phyloP scores from a whole-genome alignment of 1,140 invertebrate species.

The Drosophila insularis region DNA sequence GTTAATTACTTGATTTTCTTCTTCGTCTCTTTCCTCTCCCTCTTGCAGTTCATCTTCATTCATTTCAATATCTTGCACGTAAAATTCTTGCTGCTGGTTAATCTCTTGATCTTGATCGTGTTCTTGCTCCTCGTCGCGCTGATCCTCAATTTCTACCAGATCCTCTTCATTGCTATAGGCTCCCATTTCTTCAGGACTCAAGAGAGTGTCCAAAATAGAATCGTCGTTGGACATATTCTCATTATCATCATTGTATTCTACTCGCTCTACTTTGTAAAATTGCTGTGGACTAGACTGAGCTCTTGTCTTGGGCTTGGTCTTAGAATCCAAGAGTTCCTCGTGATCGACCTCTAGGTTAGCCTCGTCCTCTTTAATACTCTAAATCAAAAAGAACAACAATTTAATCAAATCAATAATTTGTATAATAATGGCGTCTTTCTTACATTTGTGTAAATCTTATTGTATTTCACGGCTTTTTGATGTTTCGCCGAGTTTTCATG shows the following conservation, averaged over 20 bases:
- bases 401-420: neutral
- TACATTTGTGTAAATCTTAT: neutral
- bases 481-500: neutral
- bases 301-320: constrained; percentile 14
- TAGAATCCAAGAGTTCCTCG: neutral
- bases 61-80: neutral
- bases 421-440: neutral
- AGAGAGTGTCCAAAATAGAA: constrained; percentile 63
- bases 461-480: neutral
- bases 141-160: neutral
- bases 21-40: constrained; percentile 44
- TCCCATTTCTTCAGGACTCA: constrained; percentile 46
- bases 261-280: constrained; percentile 8
- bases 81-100: constrained; percentile 12
- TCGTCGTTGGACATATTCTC: constrained; percentile 45
- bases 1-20: constrained; percentile 38
- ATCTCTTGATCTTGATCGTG: constrained; percentile 14
- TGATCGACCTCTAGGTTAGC: neutral
- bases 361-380: neutral
- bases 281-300: constrained; percentile 21
- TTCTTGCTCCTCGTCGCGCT: neutral
- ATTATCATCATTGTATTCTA: constrained; percentile 18
- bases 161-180: constrained; percentile 27
- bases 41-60: constrained; percentile 28
- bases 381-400: neutral